A percentile compares a stretch with the other conserved stretches of the same genome.
Evolutionary conservation across 1,140 invertebrate species (phyloP).

Genomic region (Drosophila cardini): DNA sequence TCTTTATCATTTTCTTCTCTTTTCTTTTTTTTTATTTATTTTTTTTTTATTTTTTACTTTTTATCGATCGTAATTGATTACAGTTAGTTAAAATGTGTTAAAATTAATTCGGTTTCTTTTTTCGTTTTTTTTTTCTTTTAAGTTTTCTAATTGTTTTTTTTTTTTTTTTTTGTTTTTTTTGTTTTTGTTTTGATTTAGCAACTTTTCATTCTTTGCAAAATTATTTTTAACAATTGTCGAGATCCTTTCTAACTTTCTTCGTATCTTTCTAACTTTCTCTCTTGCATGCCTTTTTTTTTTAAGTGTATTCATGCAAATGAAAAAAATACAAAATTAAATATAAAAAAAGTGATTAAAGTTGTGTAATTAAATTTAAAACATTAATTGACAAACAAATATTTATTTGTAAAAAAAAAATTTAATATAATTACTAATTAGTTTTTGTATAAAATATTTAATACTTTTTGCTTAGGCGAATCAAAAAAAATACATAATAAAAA

Average conservation of each 20-base stretch:
- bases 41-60: conserved; percentile 21
- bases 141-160: conserved; percentile 31
- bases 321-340: conserved; percentile 52
- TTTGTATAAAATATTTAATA: conserved; percentile 58
- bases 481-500: neutral
- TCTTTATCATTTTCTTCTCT: no score
- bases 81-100: conserved; percentile 62
- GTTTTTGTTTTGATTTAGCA: conserved; percentile 63
- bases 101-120: conserved; percentile 30
- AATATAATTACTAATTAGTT: conserved; percentile 25
- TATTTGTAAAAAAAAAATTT: conserved; percentile 22
- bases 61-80: conserved; percentile 46
- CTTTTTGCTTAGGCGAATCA: conserved; percentile 40
- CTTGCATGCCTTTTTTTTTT: conserved; percentile 18
- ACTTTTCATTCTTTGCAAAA: conserved; percentile 43
- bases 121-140: conserved; percentile 14
- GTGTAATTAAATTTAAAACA: conserved; percentile 33
- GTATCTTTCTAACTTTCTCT: neutral
- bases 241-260: conserved; percentile 58
- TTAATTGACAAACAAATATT: conserved; percentile 22
- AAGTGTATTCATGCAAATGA: conserved; percentile 47
- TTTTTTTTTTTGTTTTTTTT: conserved; percentile 36
- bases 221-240: conserved; percentile 60
- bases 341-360: conserved; percentile 33
- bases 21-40: conserved; percentile 15